A percentile compares a stretch with the other conserved stretches of the same genome.
Conservation (phyloP, 2,888 invertebrate genomes). For the Athalia cordata region DNA sequence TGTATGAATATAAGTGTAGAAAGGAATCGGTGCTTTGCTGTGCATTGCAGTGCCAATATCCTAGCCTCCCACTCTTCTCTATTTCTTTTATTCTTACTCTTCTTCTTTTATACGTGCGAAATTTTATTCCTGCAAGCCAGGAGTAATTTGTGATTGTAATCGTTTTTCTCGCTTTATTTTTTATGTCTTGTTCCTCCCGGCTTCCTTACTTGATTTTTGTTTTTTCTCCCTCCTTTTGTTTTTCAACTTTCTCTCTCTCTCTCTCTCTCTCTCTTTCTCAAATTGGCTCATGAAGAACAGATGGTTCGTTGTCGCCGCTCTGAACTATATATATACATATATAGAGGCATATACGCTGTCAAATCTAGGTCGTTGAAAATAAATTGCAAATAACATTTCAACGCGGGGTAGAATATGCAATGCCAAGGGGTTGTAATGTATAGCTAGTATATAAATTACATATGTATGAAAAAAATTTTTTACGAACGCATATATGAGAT, state of each 20-base stretch:
- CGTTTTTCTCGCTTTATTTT: not conserved
- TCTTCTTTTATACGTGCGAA: not conserved
- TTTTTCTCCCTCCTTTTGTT: not conserved
- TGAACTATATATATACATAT: not conserved
- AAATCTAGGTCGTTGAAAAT: constrained; percentile 24
- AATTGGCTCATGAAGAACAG: constrained; percentile 5
- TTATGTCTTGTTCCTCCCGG: not conserved
- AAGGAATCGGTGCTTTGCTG: not conserved
- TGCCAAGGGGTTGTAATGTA: too few relatives aligned
- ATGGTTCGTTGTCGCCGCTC: not conserved
- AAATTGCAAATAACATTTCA: constrained; percentile 32
- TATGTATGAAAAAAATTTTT: too few relatives aligned
- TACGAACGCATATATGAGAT: not conserved
- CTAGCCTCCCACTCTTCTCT: not conserved
- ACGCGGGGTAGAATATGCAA: too few relatives aligned
- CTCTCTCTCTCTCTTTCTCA: not conserved
- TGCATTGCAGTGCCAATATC: constrained; percentile 19
- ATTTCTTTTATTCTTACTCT: not conserved
- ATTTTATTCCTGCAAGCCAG: constrained; percentile 10
- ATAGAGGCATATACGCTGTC: not conserved
- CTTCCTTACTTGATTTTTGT: not conserved
- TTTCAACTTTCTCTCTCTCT: too few relatives aligned
- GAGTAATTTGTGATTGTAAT: constrained; percentile 17
- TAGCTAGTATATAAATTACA: too few relatives aligned
- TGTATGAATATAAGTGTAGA: constrained; percentile 20